Evolutionary conservation across 2,113 vertebrate species (phyloP).

Genomic region (Xyliphius kryptos): DNA sequence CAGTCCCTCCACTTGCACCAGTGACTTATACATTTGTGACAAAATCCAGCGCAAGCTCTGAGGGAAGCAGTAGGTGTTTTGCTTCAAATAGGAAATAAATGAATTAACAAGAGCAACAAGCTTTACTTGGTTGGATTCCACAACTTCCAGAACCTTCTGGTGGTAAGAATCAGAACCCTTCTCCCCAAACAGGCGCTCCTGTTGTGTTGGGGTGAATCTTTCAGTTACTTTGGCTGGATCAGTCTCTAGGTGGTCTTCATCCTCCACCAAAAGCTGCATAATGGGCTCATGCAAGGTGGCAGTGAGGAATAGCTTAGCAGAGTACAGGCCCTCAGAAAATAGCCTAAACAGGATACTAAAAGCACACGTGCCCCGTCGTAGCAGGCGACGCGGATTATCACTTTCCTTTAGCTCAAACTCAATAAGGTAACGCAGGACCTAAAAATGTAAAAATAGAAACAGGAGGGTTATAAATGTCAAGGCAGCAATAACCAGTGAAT

Average conservation of each 20-base stretch:
- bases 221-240: conserved; percentile 89
- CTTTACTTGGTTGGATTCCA: conserved; percentile 91
- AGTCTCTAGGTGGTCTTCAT: conserved; percentile 93
- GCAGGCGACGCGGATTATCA: conserved; percentile 85
- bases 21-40: conserved; percentile 95
- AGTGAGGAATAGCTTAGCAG: conserved; percentile 96
- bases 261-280: conserved; percentile 96
- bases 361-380: conserved; percentile 88
- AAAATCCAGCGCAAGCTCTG: conserved; percentile 95
- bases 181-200: conserved; percentile 89
- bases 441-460: background rate
- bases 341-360: conserved; percentile 98
- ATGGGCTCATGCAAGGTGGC: conserved; percentile 97
- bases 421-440: conserved; percentile 90
- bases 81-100: conserved; percentile 94
- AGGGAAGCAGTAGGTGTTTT: conserved; percentile 97
- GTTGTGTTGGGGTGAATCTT: conserved; percentile 84
- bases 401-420: conserved; percentile 97
- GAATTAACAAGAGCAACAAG: conserved; percentile 93
- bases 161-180: conserved; percentile 87
- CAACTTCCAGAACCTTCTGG: conserved; percentile 85
- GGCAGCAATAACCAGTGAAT: too few species aligned
- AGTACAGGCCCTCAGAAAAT: conserved; percentile 94
- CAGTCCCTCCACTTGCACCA: conserved; percentile 87
- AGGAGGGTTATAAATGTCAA: too few species aligned